phyloP scores from a whole-genome alignment of 2,797 vertebrate genomes.

The Artibeus jamaicensis region DNA sequence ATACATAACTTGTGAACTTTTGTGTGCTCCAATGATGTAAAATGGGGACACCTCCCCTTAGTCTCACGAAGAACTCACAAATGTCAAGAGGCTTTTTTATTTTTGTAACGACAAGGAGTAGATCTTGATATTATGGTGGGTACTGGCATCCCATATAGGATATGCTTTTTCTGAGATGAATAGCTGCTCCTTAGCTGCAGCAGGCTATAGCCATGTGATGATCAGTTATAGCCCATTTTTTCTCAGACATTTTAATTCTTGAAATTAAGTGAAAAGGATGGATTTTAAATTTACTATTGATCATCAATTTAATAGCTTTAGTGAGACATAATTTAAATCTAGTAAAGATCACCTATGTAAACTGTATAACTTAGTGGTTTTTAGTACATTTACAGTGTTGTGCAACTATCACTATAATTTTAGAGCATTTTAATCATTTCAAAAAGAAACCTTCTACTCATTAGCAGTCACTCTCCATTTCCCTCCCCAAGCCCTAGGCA shows the following conservation, averaged over 20 bases:
- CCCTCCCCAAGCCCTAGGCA: background rate
- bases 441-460: background rate
- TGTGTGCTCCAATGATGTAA: background rate
- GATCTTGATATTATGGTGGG: background rate
- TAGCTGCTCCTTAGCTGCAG: background rate
- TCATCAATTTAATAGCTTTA: background rate
- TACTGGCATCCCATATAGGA: background rate
- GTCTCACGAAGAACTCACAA: background rate
- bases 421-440: background rate
- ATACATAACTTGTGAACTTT: background rate
- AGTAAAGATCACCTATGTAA: background rate
- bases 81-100: background rate
- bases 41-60: background rate
- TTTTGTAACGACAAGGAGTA: background rate
- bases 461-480: background rate
- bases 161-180: background rate
- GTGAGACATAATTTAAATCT: background rate
- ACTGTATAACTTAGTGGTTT: background rate
- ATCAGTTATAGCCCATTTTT: background rate
- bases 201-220: background rate
- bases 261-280: background rate
- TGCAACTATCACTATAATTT: background rate
- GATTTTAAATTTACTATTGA: background rate
- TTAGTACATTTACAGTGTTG: background rate
- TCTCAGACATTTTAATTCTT: background rate